Conservation (phyloP, 2,797 vertebrate genomes). For the Eptatretus atami region DNA sequence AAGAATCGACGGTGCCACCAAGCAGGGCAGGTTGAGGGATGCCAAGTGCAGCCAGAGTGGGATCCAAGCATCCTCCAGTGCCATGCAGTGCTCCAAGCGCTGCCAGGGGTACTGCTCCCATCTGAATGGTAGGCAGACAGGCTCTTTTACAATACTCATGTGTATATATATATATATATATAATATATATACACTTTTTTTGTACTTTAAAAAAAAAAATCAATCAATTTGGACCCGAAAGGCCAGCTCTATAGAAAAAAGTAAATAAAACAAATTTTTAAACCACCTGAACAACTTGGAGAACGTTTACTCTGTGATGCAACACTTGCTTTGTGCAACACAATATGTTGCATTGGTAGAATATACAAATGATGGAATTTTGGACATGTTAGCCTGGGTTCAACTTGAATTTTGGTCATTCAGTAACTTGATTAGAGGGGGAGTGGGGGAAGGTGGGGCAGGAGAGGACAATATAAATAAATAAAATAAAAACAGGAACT, state of each 20-base stretch:
- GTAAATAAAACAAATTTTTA: not conserved
- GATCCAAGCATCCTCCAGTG: conserved; percentile 36
- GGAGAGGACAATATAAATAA: no score
- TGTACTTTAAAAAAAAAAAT: not conserved
- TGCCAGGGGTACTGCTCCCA: conserved; percentile 55
- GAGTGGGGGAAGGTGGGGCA: no score
- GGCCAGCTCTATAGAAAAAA: not conserved
- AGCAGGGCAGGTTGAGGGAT: conserved; percentile 16
- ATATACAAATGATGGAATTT: no score
- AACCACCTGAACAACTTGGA: not conserved
- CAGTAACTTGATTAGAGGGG: no score
- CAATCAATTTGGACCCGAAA: not conserved
- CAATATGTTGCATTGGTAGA: no score
- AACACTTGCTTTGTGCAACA: no score
- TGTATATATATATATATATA: not conserved
- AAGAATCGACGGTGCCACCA: conserved; percentile 32
- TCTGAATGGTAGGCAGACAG: conserved; percentile 17
- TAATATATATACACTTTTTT: not conserved
- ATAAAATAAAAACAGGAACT: no score
- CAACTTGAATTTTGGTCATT: no score
- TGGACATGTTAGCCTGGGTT: no score
- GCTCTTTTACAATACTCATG: not conserved
- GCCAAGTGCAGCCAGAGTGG: conserved; percentile 62
- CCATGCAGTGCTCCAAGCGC: conserved; percentile 28
- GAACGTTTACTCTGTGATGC: no score